These are phyloP conservation scores for Micropoecilia bifurca DNA, from an alignment of 2,797 vertebrate species.

Conservation along the genomic window DNA sequence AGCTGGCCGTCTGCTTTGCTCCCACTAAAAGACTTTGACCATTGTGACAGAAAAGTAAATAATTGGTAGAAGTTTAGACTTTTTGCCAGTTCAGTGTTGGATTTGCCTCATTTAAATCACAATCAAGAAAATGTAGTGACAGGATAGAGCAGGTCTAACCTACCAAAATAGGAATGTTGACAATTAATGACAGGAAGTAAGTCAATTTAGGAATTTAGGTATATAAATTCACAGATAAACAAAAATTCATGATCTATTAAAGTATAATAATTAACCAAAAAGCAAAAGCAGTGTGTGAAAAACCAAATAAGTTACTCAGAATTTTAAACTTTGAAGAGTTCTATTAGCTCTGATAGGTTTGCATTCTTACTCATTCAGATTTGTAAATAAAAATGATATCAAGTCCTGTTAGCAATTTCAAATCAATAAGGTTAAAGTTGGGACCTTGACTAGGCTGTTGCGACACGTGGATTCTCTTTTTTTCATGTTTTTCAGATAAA, in stretches of 20 bases:
- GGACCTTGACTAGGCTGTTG: background rate
- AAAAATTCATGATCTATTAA: background rate
- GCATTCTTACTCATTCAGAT: background rate
- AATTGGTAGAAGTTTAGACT: conserved; percentile 69
- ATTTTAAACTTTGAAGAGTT: background rate
- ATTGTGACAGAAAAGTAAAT: conserved; percentile 61
- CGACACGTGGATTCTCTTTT: background rate
- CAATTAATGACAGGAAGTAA: background rate
- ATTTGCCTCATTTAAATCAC: conserved; percentile 46
- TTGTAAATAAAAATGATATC: background rate
- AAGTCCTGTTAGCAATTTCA: conserved; percentile 2
- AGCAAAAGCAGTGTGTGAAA: background rate
- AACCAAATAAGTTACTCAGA: background rate
- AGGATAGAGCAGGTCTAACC: background rate
- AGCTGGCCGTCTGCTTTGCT: background rate
- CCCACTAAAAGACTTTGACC: conserved; percentile 56
- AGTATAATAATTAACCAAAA: background rate
- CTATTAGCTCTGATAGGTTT: background rate
- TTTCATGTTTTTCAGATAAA: background rate
- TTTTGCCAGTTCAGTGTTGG: conserved; percentile 42
- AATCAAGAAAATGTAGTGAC: conserved; percentile 12
- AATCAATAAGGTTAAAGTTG: conserved; percentile 11
- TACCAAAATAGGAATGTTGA: background rate
- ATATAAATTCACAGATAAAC: background rate
- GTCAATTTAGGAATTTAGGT: background rate